Evolutionary conservation across 2,797 vertebrate genomes (phyloP).

Genomic region (Ceryle rudis): DNA sequence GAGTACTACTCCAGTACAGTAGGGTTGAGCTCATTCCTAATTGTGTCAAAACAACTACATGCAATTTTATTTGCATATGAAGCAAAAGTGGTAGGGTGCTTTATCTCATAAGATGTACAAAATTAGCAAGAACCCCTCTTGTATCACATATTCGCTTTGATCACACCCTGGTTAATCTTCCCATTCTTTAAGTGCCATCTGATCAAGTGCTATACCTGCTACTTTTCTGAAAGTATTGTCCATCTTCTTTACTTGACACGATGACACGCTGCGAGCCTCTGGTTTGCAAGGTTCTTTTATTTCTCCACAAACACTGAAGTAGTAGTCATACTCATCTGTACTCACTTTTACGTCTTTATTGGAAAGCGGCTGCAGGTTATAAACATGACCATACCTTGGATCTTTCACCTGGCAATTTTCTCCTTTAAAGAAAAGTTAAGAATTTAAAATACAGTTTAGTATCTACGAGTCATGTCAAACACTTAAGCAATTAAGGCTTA

Average conservation of each 20-base stretch:
- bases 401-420: constrained; percentile 88
- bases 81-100: not conserved
- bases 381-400: constrained; percentile 85
- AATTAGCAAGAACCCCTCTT: not conserved
- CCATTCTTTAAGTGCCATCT: not conserved
- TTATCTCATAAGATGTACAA: not conserved
- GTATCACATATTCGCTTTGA: not conserved
- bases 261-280: constrained; percentile 70
- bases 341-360: constrained; percentile 77
- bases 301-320: constrained; percentile 87
- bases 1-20: not conserved
- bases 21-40: not conserved
- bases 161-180: not conserved
- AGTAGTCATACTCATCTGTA: constrained; percentile 83
- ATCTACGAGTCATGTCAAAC: not conserved
- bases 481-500: not conserved
- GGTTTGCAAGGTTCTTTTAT: constrained; percentile 77
- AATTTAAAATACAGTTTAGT: not conserved
- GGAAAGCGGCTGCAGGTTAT: constrained; percentile 86
- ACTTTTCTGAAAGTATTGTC: constrained; percentile 73
- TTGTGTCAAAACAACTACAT: rapidly evolving
- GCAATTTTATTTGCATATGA: not conserved
- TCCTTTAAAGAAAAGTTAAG: constrained; percentile 75
- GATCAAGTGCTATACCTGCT: constrained; percentile 80
- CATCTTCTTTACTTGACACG: constrained; percentile 86